Conservation (phyloP, 1,140 invertebrate genomes). For the Ladona fulva region DNA sequence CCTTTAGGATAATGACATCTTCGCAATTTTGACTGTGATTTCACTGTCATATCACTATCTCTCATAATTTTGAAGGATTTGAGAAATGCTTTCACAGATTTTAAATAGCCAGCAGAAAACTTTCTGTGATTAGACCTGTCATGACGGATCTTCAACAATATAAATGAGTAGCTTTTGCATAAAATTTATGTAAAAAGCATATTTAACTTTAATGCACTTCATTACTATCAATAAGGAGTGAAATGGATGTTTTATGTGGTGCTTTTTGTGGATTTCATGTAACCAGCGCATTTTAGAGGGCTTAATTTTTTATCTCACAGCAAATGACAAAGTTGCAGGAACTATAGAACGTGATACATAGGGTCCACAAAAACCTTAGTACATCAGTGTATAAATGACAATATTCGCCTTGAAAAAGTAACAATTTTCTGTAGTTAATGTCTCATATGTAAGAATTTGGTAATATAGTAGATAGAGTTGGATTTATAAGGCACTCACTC, state of each 20-base stretch:
- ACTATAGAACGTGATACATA: neutral
- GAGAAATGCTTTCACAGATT: neutral
- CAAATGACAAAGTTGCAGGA: neutral
- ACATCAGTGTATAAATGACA: neutral
- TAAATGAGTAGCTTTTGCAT: neutral
- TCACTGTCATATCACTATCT: neutral
- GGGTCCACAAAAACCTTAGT: neutral
- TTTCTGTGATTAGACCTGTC: no score
- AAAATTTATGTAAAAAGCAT: neutral
- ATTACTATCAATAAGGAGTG: neutral
- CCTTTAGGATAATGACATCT: neutral
- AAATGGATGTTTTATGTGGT: neutral
- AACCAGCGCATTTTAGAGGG: neutral
- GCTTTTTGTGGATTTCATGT: neutral
- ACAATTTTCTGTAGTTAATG: neutral
- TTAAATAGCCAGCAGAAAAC: neutral
- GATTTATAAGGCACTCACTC: neutral
- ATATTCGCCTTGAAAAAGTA: neutral
- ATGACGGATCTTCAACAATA: no score
- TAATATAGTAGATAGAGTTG: neutral
- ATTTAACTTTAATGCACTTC: neutral
- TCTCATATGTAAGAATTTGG: neutral
- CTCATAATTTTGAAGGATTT: neutral
- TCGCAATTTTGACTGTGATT: neutral
- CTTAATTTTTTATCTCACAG: neutral